Conservation (phyloP, 2,797 vertebrate species). For the Gymnothorax javanicus region DNA sequence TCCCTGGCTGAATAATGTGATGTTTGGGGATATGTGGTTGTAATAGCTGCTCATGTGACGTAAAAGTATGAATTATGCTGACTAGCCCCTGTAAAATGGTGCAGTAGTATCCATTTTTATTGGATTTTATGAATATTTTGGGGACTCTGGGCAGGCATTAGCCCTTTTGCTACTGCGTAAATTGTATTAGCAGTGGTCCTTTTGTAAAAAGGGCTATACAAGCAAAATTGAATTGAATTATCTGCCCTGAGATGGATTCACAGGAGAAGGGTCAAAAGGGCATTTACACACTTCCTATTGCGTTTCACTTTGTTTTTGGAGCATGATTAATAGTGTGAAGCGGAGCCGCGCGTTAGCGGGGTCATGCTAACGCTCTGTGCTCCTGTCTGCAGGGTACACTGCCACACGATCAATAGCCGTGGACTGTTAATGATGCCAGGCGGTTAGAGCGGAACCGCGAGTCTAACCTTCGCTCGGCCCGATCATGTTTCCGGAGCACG, state of each 20-base stretch:
- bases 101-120: background rate
- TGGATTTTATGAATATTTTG: too few relatives aligned
- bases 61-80: background rate
- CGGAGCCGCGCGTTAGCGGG: too few relatives aligned
- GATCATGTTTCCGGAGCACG: background rate
- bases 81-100: background rate
- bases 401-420: background rate
- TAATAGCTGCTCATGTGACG: background rate
- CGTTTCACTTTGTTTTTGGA: background rate
- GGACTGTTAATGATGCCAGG: background rate
- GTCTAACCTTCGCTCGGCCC: background rate
- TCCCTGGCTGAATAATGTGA: background rate
- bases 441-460: background rate
- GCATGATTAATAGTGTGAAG: background rate
- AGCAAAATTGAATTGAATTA: too few relatives aligned
- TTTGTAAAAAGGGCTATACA: too few relatives aligned
- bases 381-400: background rate
- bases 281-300: background rate
- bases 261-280: background rate
- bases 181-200: too few relatives aligned
- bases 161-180: too few relatives aligned
- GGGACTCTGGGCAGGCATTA: too few relatives aligned
- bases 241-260: background rate
- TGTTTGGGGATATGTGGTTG: background rate
- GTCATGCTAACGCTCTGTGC: background rate